These are phyloP conservation scores for Papilio machaon DNA, from an alignment of 1,140 invertebrate species.

Conservation along the genomic window DNA sequence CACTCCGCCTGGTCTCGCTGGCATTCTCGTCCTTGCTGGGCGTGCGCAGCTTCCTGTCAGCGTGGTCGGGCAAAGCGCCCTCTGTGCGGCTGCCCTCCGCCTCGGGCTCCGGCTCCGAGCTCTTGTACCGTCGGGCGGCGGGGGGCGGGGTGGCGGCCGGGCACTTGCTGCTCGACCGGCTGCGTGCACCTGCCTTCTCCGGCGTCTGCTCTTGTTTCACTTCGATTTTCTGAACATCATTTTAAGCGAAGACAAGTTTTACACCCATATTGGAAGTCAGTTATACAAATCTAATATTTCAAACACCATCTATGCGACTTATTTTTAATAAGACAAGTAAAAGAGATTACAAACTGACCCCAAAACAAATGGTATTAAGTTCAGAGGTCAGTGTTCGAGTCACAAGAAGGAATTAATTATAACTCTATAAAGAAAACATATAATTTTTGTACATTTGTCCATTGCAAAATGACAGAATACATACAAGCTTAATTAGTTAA, in stretches of 20 bases:
- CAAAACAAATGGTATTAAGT: background rate
- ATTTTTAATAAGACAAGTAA: background rate
- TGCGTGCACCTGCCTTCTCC: slow-evolving; percentile 63
- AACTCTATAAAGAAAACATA: background rate
- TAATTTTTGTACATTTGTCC: background rate
- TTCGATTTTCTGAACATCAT: slow-evolving; percentile 67
- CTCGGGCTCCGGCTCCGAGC: slow-evolving; percentile 69
- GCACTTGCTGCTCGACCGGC: slow-evolving; percentile 61
- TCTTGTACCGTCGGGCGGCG: slow-evolving; percentile 65
- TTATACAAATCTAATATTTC: background rate
- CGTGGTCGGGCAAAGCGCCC: slow-evolving; percentile 57
- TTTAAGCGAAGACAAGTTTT: background rate
- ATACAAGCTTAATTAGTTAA: background rate
- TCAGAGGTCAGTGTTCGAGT: background rate
- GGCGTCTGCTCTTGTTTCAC: slow-evolving; percentile 77
- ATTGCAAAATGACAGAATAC: background rate
- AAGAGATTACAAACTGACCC: background rate
- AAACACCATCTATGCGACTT: background rate
- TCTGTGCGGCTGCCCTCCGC: slow-evolving; percentile 71
- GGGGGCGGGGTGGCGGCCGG: slow-evolving; percentile 70
- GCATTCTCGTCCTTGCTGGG: slow-evolving; percentile 64
- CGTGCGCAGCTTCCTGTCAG: slow-evolving; percentile 54
- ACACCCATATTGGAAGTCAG: no score
- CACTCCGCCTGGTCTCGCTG: slow-evolving; percentile 59
- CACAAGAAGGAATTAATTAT: background rate